Evolutionary conservation across 2,113 vertebrate genomes (phyloP).

Genomic region (Colinus virginianus): DNA sequence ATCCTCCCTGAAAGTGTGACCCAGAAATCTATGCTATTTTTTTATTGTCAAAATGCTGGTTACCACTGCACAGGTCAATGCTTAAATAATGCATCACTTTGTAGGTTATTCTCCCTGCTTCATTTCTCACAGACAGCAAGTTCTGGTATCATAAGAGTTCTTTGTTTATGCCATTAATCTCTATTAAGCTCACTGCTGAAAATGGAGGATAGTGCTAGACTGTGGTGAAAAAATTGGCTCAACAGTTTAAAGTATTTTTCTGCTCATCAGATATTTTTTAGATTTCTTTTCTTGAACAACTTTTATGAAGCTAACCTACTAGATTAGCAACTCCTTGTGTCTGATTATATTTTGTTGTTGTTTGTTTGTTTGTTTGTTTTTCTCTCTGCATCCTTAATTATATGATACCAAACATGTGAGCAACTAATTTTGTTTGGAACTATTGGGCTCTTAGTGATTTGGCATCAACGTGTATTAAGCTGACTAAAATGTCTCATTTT

Average conservation of each 20-base stretch:
- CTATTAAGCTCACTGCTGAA: neutral
- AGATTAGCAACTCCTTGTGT: neutral
- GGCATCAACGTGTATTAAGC: neutral
- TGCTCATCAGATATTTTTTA: neutral
- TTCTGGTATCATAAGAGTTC: neutral
- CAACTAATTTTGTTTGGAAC: neutral
- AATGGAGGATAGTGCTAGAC: neutral
- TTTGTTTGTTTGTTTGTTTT: neutral
- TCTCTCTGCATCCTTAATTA: neutral
- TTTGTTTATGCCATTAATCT: constrained; percentile 44
- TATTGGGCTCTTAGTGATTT: neutral
- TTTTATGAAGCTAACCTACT: neutral
- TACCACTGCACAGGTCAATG: neutral
- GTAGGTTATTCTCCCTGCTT: neutral
- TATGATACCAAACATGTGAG: neutral
- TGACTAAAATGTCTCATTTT: neutral
- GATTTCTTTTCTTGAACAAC: neutral
- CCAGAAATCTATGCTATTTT: neutral
- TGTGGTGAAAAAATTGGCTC: neutral
- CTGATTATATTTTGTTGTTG: neutral
- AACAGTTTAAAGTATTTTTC: neutral
- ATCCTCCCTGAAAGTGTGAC: neutral
- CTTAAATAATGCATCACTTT: constrained; percentile 10
- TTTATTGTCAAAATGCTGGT: neutral
- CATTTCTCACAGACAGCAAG: neutral